Base-by-base conservation (phyloP, 2,888 invertebrate genomes). In the Busseola fusca region DNA sequence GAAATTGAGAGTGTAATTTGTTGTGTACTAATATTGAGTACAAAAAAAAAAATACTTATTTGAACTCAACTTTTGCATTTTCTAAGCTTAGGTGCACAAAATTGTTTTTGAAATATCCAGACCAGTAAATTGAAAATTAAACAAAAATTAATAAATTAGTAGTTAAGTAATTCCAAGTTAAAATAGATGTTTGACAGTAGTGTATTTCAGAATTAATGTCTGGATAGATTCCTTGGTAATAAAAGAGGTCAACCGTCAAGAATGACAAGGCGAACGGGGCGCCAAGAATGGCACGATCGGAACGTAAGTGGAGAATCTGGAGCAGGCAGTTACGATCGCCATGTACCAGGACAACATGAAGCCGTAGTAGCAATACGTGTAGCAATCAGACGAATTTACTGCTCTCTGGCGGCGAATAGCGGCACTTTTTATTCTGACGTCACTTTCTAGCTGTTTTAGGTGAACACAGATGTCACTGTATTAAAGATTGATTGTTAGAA, bases 241-340 rank as follows among this genome's bases (percentile, higher is more conserved):
- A 73, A 74, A 77, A 80, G 78, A 80, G 80, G 81, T 81, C 81
- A 78, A 45, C 78, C 59, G 59, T 66, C 66, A 81, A 78, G 81
- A 68, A 74, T 69, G 76, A 79, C 82, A 70, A 63, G 70, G 58
- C 60, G 66, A 69, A 64, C 67, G 81, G 74, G 77, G 80, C 80
- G 66, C 69, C 74, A 76, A 86, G 84, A 91, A 91, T 92, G 93
- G 95, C 89, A 95, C 92, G 95, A 87, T 93, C 88, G 95, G 95
- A 94, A 95, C 95, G 95, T 92, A 87, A 85, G 91, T 93, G 94
- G 95, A 95, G 95, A 95, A 95, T 95, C 95, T 95, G 95, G 95
- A 95, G 95, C 95, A 94, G 95, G 93, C 93, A 90, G 93, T 93
- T 93, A 92, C 93, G 94, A 94, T 95, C 94, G 95, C 95, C 93